Conservation (phyloP, 2,113 vertebrate genomes). For the Campylorhamphus procurvoides region DNA sequence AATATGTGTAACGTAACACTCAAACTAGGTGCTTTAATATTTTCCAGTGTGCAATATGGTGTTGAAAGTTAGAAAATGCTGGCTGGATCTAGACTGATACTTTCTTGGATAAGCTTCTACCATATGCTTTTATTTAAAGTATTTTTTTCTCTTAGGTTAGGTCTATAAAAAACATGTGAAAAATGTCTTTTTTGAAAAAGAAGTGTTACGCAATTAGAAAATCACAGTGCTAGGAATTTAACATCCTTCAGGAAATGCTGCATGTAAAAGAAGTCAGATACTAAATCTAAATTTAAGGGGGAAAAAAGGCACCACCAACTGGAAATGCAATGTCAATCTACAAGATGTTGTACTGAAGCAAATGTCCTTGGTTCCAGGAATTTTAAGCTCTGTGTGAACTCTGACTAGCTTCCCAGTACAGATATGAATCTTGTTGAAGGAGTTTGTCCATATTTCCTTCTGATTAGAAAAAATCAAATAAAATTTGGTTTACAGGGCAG, state of each 20-base stretch:
- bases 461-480: constrained; percentile 12
- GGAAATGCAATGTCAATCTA: constrained; percentile 4
- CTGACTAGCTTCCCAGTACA: neutral
- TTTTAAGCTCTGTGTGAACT: constrained; percentile 18
- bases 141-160: constrained; percentile 51
- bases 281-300: neutral
- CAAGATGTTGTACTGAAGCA: neutral
- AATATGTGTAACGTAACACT: constrained; percentile 51
- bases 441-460: constrained; percentile 28
- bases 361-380: constrained; percentile 15
- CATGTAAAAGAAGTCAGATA: constrained; percentile 16
- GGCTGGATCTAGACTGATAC: constrained; percentile 56
- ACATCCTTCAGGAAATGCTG: constrained; percentile 50
- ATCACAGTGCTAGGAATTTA: constrained; percentile 42
- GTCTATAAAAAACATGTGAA: constrained; percentile 66
- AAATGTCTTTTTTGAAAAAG: constrained; percentile 49
- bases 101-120: constrained; percentile 68
- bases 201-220: constrained; percentile 60
- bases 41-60: constrained; percentile 65
- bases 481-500: neutral
- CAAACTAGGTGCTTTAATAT: constrained; percentile 63
- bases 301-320: neutral
- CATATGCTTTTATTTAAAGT: constrained; percentile 75
- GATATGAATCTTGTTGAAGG: constrained; percentile 32
- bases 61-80: constrained; percentile 71